These are phyloP conservation scores for Orthosia incerta DNA, from an alignment of 2,888 invertebrate species.

Conservation along the genomic window DNA sequence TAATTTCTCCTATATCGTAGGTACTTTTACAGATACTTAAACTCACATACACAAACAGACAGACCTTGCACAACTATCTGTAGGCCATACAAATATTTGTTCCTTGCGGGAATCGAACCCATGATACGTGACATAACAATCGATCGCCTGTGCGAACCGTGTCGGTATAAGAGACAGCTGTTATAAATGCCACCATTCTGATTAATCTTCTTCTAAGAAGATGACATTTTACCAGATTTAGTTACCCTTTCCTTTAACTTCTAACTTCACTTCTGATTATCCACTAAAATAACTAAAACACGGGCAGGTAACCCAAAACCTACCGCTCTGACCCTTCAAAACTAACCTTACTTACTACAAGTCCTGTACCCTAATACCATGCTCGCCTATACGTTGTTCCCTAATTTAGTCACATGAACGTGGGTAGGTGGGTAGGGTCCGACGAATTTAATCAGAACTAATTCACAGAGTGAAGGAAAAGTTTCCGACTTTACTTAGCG, in stretches of 20 bases:
- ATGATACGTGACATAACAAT: no score
- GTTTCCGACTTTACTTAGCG: constrained; percentile 49
- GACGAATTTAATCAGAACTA: constrained; percentile 70
- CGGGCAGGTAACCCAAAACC: constrained; percentile 53
- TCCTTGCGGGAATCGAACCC: no score
- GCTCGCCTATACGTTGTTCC: constrained; percentile 29
- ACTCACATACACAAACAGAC: no score
- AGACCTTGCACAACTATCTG: no score
- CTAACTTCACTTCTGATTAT: constrained; percentile 25
- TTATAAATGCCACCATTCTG: no score
- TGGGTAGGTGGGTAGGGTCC: constrained; percentile 57
- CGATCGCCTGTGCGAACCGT: no score
- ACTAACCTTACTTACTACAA: constrained; percentile 58
- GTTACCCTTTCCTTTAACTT: neutral
- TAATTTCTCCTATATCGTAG: no score
- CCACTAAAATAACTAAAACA: constrained; percentile 57
- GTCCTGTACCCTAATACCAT: constrained; percentile 50
- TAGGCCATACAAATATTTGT: no score
- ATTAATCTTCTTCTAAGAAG: neutral
- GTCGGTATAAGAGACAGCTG: neutral
- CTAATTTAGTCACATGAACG: constrained; percentile 53
- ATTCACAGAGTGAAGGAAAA: constrained; percentile 63
- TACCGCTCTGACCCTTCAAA: constrained; percentile 47
- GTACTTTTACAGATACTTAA: no score
- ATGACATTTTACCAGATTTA: neutral